Evolutionary conservation across 1,140 invertebrate species (phyloP).

Genomic region (Paraescarpia echinospica): DNA sequence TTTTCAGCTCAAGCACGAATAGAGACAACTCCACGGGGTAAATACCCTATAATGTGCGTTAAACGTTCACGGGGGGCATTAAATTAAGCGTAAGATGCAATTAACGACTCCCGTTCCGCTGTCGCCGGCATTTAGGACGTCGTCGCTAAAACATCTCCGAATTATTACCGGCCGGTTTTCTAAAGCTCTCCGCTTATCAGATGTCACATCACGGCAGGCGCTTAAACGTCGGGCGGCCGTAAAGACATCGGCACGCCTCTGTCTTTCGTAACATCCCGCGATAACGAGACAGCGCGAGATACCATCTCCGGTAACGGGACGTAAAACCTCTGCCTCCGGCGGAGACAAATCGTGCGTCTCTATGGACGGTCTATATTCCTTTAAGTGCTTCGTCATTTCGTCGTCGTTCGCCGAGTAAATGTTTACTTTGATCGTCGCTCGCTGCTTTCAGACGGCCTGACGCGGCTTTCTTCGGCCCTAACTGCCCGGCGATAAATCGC

Average conservation of each 20-base stretch:
- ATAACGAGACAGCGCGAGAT: conserved; percentile 3
- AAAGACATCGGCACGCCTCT: background rate
- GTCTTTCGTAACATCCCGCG: background rate
- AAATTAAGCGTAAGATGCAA: conserved; percentile 1
- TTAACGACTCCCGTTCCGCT: background rate
- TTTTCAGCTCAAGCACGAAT: conserved; percentile 1
- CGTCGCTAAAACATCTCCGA: background rate
- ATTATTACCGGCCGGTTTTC: background rate
- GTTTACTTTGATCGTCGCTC: background rate
- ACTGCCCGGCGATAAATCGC: background rate
- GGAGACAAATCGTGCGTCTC: background rate
- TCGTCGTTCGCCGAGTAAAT: background rate
- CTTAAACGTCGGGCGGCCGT: background rate
- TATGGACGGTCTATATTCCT: background rate
- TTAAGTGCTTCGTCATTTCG: background rate
- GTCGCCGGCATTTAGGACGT: background rate
- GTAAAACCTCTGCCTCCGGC: background rate
- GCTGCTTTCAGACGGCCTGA: background rate
- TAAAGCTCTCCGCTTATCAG: background rate
- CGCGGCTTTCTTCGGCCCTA: background rate
- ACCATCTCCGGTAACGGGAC: background rate
- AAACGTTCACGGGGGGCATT: background rate
- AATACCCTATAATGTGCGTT: background rate
- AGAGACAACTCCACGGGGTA: background rate
- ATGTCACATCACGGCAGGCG: background rate